Conservation (phyloP, 2,797 vertebrate genomes). For the Ctenopoma multispine region DNA sequence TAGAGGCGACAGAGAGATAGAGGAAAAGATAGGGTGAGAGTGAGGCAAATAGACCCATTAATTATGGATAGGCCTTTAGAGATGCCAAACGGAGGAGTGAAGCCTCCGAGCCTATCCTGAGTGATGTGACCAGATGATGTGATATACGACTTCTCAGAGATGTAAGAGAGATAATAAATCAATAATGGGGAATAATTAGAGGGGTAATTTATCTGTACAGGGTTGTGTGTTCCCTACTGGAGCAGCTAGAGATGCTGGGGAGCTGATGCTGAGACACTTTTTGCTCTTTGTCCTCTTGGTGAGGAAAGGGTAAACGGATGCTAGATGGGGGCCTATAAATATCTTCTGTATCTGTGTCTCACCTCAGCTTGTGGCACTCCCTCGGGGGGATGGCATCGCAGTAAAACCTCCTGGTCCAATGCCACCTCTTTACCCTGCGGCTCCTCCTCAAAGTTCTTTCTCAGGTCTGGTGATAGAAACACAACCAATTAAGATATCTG, state of each 20-base stretch:
- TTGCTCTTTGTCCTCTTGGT: slow-evolving; percentile 62
- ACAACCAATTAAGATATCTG: slow-evolving; percentile 61
- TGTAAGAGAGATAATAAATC: slow-evolving; percentile 81
- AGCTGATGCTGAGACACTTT: slow-evolving; percentile 49
- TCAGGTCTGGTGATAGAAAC: slow-evolving; percentile 87
- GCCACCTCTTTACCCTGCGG: slow-evolving; percentile 94
- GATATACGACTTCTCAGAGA: slow-evolving; percentile 76
- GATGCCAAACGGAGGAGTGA: slow-evolving; percentile 78
- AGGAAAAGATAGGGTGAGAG: slow-evolving; percentile 63
- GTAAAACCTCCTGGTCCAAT: slow-evolving; percentile 94
- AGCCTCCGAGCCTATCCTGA: slow-evolving; percentile 77
- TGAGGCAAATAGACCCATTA: slow-evolving; percentile 78
- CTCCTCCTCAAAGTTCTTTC: slow-evolving; percentile 99
- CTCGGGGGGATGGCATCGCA: slow-evolving; percentile 96
- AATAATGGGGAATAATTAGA: slow-evolving; percentile 83
- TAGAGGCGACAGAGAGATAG: slow-evolving; percentile 42
- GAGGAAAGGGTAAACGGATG: slow-evolving; percentile 72
- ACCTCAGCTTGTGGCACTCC: slow-evolving; percentile 96
- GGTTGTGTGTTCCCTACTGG: slow-evolving; percentile 43
- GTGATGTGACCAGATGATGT: slow-evolving; percentile 77
- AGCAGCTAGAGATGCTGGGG: slow-evolving; percentile 27
- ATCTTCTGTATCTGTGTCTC: slow-evolving; percentile 77
- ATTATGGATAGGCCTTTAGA: slow-evolving; percentile 83
- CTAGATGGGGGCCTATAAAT: slow-evolving; percentile 72
- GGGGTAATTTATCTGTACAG: slow-evolving; percentile 73